These are phyloP conservation scores for Macquaria australasica DNA, from an alignment of 2,113 vertebrate genomes.

Conservation along the genomic window DNA sequence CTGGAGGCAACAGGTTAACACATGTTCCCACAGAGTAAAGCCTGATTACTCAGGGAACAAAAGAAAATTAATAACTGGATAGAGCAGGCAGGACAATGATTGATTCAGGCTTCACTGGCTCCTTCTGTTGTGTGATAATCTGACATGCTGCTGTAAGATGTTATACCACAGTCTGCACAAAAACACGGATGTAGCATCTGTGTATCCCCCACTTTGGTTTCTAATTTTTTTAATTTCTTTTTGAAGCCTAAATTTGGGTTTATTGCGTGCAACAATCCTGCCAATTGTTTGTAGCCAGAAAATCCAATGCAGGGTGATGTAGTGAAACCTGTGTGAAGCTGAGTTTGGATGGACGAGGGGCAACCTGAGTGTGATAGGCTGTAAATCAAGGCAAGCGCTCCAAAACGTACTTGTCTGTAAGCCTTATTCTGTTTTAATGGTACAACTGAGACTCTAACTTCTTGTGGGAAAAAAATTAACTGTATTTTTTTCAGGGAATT, in stretches of 20 bases:
- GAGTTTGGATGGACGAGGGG: too few relatives aligned
- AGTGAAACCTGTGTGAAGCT: not conserved
- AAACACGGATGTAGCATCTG: not conserved
- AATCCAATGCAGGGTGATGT: not conserved
- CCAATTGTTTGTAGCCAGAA: not conserved
- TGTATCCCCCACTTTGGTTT: not conserved
- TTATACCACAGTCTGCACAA: not conserved
- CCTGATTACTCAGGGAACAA: not conserved
- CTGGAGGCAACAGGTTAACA: slow-evolving; percentile 19
- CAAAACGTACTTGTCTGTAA: not conserved
- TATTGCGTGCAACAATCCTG: not conserved
- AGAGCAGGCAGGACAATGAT: not conserved
- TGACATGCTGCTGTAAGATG: not conserved
- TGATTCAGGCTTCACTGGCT: slow-evolving; percentile 1
- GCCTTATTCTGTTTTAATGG: not conserved
- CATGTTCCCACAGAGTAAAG: not conserved
- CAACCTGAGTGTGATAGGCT: not conserved
- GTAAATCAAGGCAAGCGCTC: not conserved
- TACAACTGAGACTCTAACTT: not conserved
- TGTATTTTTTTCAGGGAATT: not conserved
- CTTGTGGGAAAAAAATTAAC: not conserved
- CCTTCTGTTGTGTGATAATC: not conserved
- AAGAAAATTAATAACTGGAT: not conserved
- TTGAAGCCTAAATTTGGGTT: not conserved
- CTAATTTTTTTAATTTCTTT: too few relatives aligned